These are phyloP conservation scores for Drosophila cracens DNA, from an alignment of 2,888 invertebrate species.

Conservation along the genomic window DNA sequence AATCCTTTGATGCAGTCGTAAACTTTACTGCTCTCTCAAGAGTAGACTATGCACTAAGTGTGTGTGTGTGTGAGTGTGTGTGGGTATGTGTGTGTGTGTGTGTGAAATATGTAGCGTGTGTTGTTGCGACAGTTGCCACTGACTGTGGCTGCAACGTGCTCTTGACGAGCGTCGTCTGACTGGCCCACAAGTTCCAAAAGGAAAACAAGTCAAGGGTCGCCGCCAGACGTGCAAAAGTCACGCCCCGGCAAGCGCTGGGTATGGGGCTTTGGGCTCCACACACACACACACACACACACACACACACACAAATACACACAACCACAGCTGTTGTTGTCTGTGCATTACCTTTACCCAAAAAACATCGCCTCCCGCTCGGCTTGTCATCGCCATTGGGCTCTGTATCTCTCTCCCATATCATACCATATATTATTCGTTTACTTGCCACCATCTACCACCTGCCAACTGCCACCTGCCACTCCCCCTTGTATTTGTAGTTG, in stretches of 20 bases:
- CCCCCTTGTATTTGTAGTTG: conserved; percentile 39
- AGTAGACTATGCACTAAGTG: conserved; percentile 19
- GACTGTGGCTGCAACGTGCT: conserved; percentile 62
- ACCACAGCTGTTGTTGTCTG: conserved; percentile 20
- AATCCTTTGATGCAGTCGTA: conserved; percentile 76
- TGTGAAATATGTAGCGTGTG: conserved; percentile 21
- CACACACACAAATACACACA: conserved; percentile 2
- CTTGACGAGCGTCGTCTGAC: conserved; percentile 57
- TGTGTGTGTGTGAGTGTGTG: background rate
- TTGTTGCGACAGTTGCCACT: conserved; percentile 51
- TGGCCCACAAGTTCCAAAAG: conserved; percentile 55
- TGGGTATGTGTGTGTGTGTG: background rate
- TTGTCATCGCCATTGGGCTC: conserved; percentile 50
- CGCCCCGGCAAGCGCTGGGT: conserved; percentile 35
- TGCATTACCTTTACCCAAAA: conserved; percentile 39
- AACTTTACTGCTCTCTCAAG: conserved; percentile 63
- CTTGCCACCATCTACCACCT: background rate
- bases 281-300: conserved; percentile 14
- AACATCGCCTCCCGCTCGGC: conserved; percentile 19
- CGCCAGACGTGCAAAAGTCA: conserved; percentile 72
- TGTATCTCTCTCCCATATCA: conserved; percentile 10
- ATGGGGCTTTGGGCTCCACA: background rate
- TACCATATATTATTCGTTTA: background rate
- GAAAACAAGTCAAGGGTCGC: conserved; percentile 72
- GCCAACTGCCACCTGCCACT: background rate